phyloP scores from a whole-genome alignment of 2,113 vertebrate genomes.

The Zingel zingel region DNA sequence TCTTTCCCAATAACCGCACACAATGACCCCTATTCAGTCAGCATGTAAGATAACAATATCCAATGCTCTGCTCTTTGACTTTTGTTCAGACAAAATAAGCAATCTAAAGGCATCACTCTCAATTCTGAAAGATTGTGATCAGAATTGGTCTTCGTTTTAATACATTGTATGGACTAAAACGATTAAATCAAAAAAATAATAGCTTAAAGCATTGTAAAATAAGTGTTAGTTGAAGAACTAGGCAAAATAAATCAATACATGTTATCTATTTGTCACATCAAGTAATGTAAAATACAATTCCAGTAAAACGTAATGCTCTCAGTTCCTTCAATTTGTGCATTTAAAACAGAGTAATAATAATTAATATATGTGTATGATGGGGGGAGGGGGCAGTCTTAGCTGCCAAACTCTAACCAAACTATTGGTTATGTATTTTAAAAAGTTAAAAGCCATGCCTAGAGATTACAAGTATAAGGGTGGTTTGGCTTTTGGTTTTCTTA shows the following conservation, averaged over 20 bases:
- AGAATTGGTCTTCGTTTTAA: not conserved
- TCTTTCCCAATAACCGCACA: not conserved
- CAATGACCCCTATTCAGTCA: constrained; percentile 10
- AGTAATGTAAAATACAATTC: no score
- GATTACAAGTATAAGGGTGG: not conserved
- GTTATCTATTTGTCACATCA: no score
- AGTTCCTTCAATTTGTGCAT: no score
- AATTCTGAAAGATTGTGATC: no score
- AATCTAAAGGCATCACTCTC: not conserved
- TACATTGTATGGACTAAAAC: not conserved
- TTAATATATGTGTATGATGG: no score
- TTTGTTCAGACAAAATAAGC: not conserved
- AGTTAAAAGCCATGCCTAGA: not conserved
- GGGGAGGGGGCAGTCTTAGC: no score
- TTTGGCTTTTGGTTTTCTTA: not conserved
- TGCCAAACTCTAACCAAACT: no score
- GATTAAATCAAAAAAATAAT: no score
- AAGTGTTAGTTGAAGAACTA: not conserved
- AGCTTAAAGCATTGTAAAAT: not conserved
- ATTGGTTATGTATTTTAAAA: not conserved
- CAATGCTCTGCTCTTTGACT: not conserved
- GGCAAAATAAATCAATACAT: no score
- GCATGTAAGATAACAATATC: not conserved
- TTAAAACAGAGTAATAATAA: no score
- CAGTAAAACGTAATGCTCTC: no score